These are phyloP conservation scores for Mesitornis unicolor DNA, from an alignment of 2,113 vertebrate species.

Conservation along the genomic window DNA sequence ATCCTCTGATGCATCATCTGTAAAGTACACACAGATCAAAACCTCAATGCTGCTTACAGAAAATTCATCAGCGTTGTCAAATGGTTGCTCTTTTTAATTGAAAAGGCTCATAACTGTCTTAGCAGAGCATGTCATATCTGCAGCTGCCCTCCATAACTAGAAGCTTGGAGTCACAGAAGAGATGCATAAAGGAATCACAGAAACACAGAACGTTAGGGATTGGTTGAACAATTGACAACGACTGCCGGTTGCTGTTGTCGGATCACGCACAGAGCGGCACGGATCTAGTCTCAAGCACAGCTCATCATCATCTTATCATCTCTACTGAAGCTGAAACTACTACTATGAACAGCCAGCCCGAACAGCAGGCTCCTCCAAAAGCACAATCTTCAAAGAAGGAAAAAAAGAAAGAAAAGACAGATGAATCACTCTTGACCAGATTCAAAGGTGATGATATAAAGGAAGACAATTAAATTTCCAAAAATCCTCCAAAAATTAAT, in stretches of 20 bases:
- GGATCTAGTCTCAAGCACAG: too few relatives aligned
- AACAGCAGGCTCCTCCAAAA: conserved; percentile 67
- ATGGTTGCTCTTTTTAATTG: neutral
- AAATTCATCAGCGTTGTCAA: neutral
- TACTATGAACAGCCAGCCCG: conserved; percentile 61
- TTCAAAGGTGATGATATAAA: too few relatives aligned
- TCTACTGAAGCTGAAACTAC: conserved; percentile 80
- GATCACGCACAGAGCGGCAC: too few relatives aligned
- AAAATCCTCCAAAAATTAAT: neutral
- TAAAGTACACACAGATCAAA: neutral
- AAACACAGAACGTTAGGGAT: too few relatives aligned
- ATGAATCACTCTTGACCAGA: too few relatives aligned
- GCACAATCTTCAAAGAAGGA: conserved; percentile 82
- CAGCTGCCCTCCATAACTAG: neutral
- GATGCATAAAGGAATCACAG: too few relatives aligned
- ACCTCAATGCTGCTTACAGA: neutral
- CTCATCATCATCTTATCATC: conserved; percentile 71
- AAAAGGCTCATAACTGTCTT: neutral
- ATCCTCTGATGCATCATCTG: neutral
- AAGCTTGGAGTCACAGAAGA: neutral
- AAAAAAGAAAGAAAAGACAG: conserved; percentile 86
- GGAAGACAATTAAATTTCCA: neutral
- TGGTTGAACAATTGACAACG: too few relatives aligned
- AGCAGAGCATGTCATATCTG: neutral
- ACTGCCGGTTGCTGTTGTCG: too few relatives aligned